phyloP scores from a whole-genome alignment of 1,140 invertebrate species.

The Bombus impatiens region DNA sequence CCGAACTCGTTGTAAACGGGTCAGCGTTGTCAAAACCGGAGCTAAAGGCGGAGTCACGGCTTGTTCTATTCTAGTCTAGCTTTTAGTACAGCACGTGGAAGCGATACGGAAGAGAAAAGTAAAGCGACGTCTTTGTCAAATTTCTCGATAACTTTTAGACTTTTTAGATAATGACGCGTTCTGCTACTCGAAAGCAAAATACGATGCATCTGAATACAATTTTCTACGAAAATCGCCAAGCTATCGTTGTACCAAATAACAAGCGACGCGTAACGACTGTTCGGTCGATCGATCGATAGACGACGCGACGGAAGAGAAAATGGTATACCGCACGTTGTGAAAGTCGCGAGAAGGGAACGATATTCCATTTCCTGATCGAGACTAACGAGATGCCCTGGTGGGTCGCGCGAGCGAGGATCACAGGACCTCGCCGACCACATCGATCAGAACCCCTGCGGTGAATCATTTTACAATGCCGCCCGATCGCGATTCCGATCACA shows the following conservation, averaged over 20 bases:
- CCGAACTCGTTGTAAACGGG: neutral
- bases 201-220: neutral
- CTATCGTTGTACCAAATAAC: neutral
- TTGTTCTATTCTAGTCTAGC: neutral
- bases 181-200: too few relatives aligned
- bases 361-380: constrained; percentile 66
- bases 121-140: neutral
- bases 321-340: neutral
- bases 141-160: neutral
- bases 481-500: constrained; percentile 62
- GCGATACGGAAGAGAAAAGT: neutral
- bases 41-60: neutral
- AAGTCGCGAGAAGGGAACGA: constrained; percentile 36
- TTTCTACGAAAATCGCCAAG: neutral
- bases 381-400: constrained; percentile 70
- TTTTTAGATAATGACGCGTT: neutral
- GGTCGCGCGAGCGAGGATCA: constrained; percentile 66
- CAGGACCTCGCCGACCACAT: constrained; percentile 46
- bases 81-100: neutral
- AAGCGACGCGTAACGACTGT: constrained; percentile 19
- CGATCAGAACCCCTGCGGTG: constrained; percentile 66
- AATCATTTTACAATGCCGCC: constrained; percentile 69
- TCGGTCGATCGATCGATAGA: constrained; percentile 8
- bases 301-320: neutral
- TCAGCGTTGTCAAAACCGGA: neutral